phyloP scores from a whole-genome alignment of 2,888 invertebrate genomes.

The Molanna angustata region DNA sequence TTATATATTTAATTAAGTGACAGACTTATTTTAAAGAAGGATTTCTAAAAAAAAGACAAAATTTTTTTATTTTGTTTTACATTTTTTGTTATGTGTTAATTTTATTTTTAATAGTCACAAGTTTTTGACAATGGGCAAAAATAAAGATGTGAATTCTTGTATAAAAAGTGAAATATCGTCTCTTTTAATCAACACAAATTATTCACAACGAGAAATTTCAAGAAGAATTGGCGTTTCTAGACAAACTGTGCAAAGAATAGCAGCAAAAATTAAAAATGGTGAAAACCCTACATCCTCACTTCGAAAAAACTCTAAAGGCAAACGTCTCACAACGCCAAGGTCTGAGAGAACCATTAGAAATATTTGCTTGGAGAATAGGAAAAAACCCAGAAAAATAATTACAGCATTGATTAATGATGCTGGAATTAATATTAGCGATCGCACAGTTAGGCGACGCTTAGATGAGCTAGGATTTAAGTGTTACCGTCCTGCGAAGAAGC shows the following conservation, averaged over 20 bases:
- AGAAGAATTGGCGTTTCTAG: conserved; percentile 2
- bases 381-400: background rate
- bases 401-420: conserved; percentile 7
- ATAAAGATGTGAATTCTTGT: background rate
- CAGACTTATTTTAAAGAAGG: too few species aligned
- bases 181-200: too few species aligned
- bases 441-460: conserved; percentile 20
- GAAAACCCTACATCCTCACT: background rate
- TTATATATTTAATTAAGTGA: too few species aligned
- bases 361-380: background rate
- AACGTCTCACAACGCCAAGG: background rate
- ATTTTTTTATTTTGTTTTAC: too few species aligned
- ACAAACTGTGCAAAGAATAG: conserved; percentile 4
- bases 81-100: too few species aligned
- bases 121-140: background rate
- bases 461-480: conserved; percentile 23
- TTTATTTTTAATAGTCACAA: too few species aligned
- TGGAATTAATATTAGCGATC: conserved; percentile 5
- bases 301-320: background rate
- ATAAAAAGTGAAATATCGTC: background rate
- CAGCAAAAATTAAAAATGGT: conserved; percentile 4
- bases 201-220: too few species aligned
- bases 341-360: background rate
- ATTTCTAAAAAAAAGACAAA: too few species aligned
- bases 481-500: conserved; percentile 25